Conservation (phyloP, 2,797 vertebrate species). For the Hephaestus fuliginosus region DNA sequence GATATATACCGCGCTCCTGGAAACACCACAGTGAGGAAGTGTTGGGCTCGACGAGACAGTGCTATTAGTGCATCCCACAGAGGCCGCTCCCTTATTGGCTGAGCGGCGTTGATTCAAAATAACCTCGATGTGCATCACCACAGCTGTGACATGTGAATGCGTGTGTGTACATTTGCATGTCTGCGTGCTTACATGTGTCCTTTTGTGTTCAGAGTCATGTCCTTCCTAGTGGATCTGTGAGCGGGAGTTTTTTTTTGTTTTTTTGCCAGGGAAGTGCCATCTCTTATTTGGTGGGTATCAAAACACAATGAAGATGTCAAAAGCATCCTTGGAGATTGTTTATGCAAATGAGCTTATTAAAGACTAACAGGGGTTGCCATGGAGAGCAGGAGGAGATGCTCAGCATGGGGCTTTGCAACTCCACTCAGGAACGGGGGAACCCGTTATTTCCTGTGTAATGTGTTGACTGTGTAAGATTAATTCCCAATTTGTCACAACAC, state of each 20-base stretch:
- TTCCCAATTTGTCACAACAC: constrained; percentile 37
- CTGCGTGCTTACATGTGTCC: not conserved
- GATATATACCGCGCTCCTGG: constrained; percentile 28
- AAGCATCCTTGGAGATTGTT: constrained; percentile 79
- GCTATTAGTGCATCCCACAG: constrained; percentile 50
- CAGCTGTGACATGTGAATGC: constrained; percentile 57
- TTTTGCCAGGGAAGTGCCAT: constrained; percentile 9
- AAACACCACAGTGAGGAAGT: constrained; percentile 25
- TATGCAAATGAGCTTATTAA: constrained; percentile 86
- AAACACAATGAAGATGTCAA: constrained; percentile 86
- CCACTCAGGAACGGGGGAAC: constrained; percentile 32
- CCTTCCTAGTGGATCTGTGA: constrained; percentile 11
- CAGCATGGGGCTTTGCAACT: constrained; percentile 69
- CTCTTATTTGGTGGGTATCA: constrained; percentile 46
- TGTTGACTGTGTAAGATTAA: constrained; percentile 28
- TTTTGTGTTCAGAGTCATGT: constrained; percentile 14
- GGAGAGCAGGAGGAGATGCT: constrained; percentile 78
- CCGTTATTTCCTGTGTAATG: constrained; percentile 42
- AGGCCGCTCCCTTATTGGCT: constrained; percentile 58
- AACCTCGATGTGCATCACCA: constrained; percentile 56
- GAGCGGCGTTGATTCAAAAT: constrained; percentile 60
- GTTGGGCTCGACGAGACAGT: constrained; percentile 29
- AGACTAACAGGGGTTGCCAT: constrained; percentile 85
- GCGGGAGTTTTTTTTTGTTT: not conserved
- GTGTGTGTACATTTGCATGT: constrained; percentile 39